phyloP scores from a whole-genome alignment of 92 coral and sea anemone genomes.

The Epizoanthus stellaris region DNA sequence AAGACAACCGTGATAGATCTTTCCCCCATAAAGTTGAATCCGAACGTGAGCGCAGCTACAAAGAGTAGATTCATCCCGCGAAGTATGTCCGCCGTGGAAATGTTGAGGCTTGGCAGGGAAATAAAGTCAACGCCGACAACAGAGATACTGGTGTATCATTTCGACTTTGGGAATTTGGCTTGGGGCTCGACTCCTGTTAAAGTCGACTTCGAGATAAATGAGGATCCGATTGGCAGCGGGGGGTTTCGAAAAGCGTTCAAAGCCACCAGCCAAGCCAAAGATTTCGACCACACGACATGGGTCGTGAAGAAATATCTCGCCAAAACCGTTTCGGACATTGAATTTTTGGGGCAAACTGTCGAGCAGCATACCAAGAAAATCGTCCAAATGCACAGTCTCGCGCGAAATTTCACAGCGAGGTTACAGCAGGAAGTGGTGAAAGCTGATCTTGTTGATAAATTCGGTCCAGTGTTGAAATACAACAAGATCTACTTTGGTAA shows the following conservation, averaged over 20 bases:
- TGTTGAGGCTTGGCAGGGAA: slow-evolving; percentile 67
- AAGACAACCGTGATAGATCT: not conserved
- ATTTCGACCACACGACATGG: slow-evolving; percentile 53
- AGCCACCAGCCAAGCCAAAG: slow-evolving; percentile 51
- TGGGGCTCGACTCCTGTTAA: slow-evolving; percentile 56
- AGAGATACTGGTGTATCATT: slow-evolving; percentile 45
- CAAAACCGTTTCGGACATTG: slow-evolving; percentile 58
- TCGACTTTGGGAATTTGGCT: slow-evolving; percentile 52
- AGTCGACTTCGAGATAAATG: slow-evolving; percentile 56
- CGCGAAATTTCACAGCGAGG: slow-evolving; percentile 66
- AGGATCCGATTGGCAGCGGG: slow-evolving; percentile 61
- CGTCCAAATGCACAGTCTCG: slow-evolving; percentile 75
- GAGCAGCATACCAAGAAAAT: slow-evolving; percentile 72
- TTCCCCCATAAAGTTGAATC: slow-evolving; percentile 14
- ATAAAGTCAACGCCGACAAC: slow-evolving; percentile 55
- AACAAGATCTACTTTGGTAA: slow-evolving; percentile 55
- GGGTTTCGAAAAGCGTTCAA: slow-evolving; percentile 68
- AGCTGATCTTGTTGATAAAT: slow-evolving; percentile 15
- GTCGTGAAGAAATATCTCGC: slow-evolving; percentile 68
- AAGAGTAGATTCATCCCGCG: slow-evolving; percentile 63
- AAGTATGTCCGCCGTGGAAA: slow-evolving; percentile 69
- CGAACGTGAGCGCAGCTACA: slow-evolving; percentile 18
- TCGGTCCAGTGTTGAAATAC: slow-evolving; percentile 27
- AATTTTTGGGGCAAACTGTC: slow-evolving; percentile 61
- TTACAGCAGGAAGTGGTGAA: slow-evolving; percentile 45